Evolutionary conservation across 2,113 vertebrate species (phyloP), one percentile per base, ranked within the genome.

Genomic region (Chunga burmeisteri): DNA sequence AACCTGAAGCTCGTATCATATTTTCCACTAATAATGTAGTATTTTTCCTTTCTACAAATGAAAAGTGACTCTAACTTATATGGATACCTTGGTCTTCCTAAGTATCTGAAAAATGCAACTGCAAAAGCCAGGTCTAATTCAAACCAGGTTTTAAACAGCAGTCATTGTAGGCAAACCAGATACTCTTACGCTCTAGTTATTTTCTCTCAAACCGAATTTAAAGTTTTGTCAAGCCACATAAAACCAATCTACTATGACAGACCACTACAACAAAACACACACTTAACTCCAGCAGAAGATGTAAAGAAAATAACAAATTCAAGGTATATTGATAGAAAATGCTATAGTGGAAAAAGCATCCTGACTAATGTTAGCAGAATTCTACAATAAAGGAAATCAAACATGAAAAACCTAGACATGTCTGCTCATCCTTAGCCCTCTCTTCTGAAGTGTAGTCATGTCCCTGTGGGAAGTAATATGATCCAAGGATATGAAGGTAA

Each of bases 381-480:
- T 61, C 34, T 44, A 81, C 63, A 87, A 65, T 11, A 80, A 91
- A 86, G n/a, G 34, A 88, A 91, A 79, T 3, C 10, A 61, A 53
- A 50, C 34, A 38, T 4, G 18, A 77, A 87, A 89, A 80, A 19
- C 9, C 42, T 30, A 62, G 34, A 4, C 7, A 16, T 3, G 22
- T 63, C 18, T 85, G 58, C 38, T 90, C 0, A 10, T 88, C 86
- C 91, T 91, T 36, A 94, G 46, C 65, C 36, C 44, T 88, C 63
- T 87, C 53, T 90, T 82, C 67, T 67, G 61, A 65, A 7, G 47
- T 23, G 5, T 3, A 92, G 63, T 53, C 86, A 79, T 9, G 52
- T 32, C 66, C 79, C 82, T 52, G 38, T 55, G 81, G 77, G 55
- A 95, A 94, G 88, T 82, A 96, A 96, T 17, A 86, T 13, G 91